Conservation (phyloP, 2,888 invertebrate species). For the Pasiphila rectangulata region DNA sequence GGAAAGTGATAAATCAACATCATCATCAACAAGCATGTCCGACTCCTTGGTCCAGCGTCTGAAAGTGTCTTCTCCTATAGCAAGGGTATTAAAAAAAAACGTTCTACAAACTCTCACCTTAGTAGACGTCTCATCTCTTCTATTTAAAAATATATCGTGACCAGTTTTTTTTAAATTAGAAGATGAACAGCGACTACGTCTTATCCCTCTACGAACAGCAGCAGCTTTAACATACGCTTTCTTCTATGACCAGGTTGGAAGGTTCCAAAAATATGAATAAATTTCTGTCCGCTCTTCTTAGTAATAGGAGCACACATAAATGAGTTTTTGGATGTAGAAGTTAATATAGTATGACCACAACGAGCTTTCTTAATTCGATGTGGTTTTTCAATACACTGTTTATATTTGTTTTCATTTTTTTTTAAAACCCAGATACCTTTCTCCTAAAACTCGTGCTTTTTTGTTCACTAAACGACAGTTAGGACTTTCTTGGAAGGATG, state of each 20-base stretch:
- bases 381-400: too few species aligned
- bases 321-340: too few species aligned
- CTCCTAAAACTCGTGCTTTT: not conserved
- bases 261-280: too few species aligned
- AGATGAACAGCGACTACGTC: not conserved
- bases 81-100: too few species aligned
- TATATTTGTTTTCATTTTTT: not conserved
- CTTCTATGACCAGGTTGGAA: too few species aligned
- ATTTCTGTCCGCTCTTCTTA: too few species aligned
- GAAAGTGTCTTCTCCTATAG: too few species aligned
- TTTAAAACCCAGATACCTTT: not conserved
- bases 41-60: slow-evolving; percentile 6
- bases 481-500: not conserved
- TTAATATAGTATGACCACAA: too few species aligned
- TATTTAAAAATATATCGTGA: slow-evolving; percentile 2
- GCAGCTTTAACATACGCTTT: slow-evolving; percentile 9
- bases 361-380: too few species aligned
- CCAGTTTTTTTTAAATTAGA: slow-evolving; percentile 1
- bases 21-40: not conserved
- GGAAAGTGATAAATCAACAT: slow-evolving; percentile 3
- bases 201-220: slow-evolving; percentile 9
- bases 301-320: too few species aligned
- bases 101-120: too few species aligned
- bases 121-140: not conserved
- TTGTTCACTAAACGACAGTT: not conserved